Evolutionary conservation across 2,888 invertebrate genomes (phyloP).

Genomic region (Drosophila picticornis): DNA sequence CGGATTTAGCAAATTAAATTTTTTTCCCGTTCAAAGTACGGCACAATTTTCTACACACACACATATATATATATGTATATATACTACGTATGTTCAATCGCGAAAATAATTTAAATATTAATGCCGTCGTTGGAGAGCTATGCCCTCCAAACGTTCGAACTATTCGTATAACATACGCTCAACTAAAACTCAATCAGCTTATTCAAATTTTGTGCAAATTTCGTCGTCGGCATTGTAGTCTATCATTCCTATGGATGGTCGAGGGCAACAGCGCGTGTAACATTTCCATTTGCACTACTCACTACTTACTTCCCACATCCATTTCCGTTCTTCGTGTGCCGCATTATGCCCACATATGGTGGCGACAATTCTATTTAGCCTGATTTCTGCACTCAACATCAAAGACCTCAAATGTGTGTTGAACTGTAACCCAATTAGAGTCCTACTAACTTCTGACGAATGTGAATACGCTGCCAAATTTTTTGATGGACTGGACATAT

Average conservation of each 20-base stretch:
- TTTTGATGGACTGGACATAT: not conserved
- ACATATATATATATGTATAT: too few species aligned
- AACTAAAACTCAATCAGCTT: constrained; percentile 80
- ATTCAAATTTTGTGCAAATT: constrained; percentile 84
- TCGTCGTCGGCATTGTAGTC: constrained; percentile 49
- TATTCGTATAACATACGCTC: constrained; percentile 31
- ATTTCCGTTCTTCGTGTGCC: not conserved
- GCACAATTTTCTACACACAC: not conserved
- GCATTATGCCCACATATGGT: constrained; percentile 49
- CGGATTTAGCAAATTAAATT: not conserved
- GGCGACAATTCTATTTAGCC: constrained; percentile 28
- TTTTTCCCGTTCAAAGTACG: constrained; percentile 8
- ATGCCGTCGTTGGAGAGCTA: constrained; percentile 45
- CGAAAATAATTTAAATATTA: constrained; percentile 73
- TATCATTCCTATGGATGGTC: constrained; percentile 15
- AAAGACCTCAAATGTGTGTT: constrained; percentile 55
- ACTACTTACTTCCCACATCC: not conserved
- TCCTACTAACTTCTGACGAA: not conserved
- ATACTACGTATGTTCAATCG: constrained; percentile 21
- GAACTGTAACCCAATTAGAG: constrained; percentile 61
- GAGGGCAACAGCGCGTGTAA: constrained; percentile 24
- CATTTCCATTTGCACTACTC: not conserved
- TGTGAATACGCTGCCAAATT: not conserved
- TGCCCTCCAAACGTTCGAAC: constrained; percentile 32
- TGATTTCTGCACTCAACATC: constrained; percentile 53